Percentiles rank a stretch among this genome's conserved stretches.
Conservation (phyloP, 2,888 invertebrate genomes). For the Hoplodrina blanda region DNA sequence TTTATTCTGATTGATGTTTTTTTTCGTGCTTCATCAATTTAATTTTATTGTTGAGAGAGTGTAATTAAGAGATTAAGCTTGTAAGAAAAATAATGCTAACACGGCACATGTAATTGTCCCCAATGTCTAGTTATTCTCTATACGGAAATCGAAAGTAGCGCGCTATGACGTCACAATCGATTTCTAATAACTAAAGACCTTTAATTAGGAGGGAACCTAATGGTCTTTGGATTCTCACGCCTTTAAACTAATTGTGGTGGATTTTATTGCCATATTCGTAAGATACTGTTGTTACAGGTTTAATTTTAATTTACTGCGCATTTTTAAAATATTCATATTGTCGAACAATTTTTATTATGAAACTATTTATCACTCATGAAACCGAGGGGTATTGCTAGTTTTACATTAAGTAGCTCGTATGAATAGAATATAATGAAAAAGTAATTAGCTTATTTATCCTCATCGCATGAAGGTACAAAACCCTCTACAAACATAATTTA, state of each 20-base stretch:
- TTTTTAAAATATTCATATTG: too few relatives aligned
- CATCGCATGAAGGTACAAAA: too few relatives aligned
- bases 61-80: too few relatives aligned
- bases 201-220: slow-evolving; percentile 47
- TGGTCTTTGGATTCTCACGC: slow-evolving; percentile 41
- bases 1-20: too few relatives aligned
- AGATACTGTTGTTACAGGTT: background rate
- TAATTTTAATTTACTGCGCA: too few relatives aligned
- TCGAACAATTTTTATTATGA: too few relatives aligned
- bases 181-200: slow-evolving; percentile 57
- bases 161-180: slow-evolving; percentile 50
- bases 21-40: too few relatives aligned
- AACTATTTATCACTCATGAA: too few relatives aligned
- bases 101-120: slow-evolving; percentile 32
- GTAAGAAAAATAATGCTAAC: slow-evolving; percentile 14
- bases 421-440: slow-evolving; percentile 3
- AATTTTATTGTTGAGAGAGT: too few relatives aligned
- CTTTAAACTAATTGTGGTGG: slow-evolving; percentile 9
- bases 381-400: too few relatives aligned
- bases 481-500: slow-evolving; percentile 1
- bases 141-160: slow-evolving; percentile 57
- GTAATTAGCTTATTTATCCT: background rate
- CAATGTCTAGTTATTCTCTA: slow-evolving; percentile 37
- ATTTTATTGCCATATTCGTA: slow-evolving; percentile 14
- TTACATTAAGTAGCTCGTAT: too few relatives aligned